These are phyloP conservation scores for Trochalopteron elliotii DNA, from an alignment of 2,113 vertebrate species.

Conservation along the genomic window DNA sequence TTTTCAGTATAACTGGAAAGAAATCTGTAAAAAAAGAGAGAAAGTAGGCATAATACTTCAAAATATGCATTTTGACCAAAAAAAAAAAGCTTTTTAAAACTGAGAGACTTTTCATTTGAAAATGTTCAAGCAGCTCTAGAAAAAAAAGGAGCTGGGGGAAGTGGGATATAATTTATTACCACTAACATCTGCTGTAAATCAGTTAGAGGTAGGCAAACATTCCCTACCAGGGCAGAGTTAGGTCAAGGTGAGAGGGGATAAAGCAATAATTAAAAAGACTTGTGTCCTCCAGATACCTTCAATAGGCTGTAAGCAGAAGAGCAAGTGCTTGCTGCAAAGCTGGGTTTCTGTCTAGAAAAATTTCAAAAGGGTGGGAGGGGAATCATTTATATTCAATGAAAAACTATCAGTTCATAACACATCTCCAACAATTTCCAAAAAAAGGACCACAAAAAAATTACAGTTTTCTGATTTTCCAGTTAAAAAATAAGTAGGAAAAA, in stretches of 20 bases:
- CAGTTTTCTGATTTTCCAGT: background rate
- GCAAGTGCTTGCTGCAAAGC: background rate
- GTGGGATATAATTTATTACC: conserved; percentile 58
- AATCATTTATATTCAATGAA: background rate
- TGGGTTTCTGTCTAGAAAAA: background rate
- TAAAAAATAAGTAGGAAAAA: background rate
- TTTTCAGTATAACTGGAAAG: background rate
- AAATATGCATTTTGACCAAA: background rate
- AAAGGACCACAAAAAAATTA: background rate
- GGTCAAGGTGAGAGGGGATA: conserved; percentile 62
- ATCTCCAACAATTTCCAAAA: background rate
- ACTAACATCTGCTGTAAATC: conserved; percentile 64
- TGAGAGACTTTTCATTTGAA: conserved; percentile 64
- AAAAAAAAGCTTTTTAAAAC: background rate
- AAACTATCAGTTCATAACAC: background rate
- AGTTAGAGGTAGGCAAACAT: conserved; percentile 62
- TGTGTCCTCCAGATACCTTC: background rate
- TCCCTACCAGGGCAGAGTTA: conserved; percentile 34
- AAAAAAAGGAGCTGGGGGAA: conserved; percentile 10
- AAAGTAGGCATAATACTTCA: background rate
- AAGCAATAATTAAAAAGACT: conserved; percentile 49
- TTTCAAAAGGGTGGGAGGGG: fast-evolving
- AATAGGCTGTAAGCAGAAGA: background rate
- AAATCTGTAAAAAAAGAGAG: background rate
- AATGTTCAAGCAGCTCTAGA: background rate